These are phyloP conservation scores for Patagioenas fasciata DNA, from an alignment of 2,113 vertebrate species.

Conservation along the genomic window DNA sequence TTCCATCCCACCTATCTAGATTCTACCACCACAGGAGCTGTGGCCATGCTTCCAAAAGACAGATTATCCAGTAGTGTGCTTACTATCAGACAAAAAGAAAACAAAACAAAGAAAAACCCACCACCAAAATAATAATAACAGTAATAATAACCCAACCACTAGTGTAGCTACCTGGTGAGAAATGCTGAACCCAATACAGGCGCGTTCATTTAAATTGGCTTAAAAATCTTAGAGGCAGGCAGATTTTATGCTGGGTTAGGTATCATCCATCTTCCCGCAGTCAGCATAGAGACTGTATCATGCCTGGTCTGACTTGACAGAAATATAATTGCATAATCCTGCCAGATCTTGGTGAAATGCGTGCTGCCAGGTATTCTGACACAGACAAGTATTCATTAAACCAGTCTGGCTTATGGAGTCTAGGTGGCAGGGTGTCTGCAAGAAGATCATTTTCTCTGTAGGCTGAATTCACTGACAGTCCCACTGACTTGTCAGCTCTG, in stretches of 20 bases:
- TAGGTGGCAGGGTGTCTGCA: neutral
- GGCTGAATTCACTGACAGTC: neutral
- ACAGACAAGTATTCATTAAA: neutral
- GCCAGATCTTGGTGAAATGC: neutral
- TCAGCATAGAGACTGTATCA: slow-evolving; percentile 10
- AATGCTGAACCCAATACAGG: neutral
- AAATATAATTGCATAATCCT: slow-evolving; percentile 4
- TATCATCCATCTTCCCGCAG: neutral
- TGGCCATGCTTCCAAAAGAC: neutral
- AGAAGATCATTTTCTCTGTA: neutral
- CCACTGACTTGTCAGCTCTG: slow-evolving; percentile 8
- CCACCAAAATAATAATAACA: too few relatives aligned
- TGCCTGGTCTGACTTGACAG: slow-evolving; percentile 22
- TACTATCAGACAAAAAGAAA: neutral
- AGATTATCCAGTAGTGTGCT: neutral
- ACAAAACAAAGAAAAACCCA: neutral
- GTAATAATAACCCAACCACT: neutral
- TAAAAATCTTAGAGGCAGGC: neutral
- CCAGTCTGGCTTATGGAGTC: neutral
- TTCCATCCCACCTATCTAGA: neutral
- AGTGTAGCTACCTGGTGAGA: neutral
- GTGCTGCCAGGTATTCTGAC: neutral
- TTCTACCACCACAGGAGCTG: neutral
- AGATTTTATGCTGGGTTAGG: slow-evolving; percentile 20
- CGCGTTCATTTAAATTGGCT: neutral